Conservation (phyloP, 35 echinoderm and acorn worm species). For the Eucidaris tribuloides region DNA sequence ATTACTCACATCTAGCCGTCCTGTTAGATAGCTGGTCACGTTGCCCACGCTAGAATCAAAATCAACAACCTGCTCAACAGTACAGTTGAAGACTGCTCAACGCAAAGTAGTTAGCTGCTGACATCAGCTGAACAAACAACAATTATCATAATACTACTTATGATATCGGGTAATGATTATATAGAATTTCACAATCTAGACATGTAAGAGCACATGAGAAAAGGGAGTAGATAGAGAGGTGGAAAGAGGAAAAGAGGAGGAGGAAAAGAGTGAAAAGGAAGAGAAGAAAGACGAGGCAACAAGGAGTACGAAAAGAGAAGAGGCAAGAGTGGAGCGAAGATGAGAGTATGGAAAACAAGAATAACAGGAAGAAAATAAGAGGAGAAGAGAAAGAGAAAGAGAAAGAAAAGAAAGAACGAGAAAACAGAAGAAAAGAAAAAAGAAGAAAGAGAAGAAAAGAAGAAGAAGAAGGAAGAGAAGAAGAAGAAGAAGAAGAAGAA, state of each 20-base stretch:
- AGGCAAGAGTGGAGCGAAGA: neutral
- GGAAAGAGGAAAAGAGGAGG: neutral
- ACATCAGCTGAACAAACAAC: constrained; percentile 59
- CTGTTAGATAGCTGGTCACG: constrained; percentile 75
- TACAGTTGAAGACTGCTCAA: constrained; percentile 66
- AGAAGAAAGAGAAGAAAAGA: no score
- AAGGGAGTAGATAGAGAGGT: neutral
- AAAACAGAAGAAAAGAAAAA: no score
- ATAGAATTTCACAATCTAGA: neutral
- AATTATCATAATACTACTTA: neutral
- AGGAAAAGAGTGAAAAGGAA: neutral
- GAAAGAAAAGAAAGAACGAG: no score
- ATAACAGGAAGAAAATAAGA: no score
- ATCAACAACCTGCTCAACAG: constrained; percentile 73
- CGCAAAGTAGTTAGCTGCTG: constrained; percentile 87
- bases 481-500: no score
- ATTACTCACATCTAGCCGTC: constrained; percentile 81
- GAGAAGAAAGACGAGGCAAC: neutral
- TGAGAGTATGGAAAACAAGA: no score
- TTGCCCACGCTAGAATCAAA: constrained; percentile 56
- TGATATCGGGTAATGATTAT: neutral
- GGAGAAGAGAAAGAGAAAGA: no score
- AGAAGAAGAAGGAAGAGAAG: no score
- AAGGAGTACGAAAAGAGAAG: neutral
- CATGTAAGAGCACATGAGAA: neutral